phyloP scores from a whole-genome alignment of 2,797 vertebrate genomes.

The Pristis pectinata region DNA sequence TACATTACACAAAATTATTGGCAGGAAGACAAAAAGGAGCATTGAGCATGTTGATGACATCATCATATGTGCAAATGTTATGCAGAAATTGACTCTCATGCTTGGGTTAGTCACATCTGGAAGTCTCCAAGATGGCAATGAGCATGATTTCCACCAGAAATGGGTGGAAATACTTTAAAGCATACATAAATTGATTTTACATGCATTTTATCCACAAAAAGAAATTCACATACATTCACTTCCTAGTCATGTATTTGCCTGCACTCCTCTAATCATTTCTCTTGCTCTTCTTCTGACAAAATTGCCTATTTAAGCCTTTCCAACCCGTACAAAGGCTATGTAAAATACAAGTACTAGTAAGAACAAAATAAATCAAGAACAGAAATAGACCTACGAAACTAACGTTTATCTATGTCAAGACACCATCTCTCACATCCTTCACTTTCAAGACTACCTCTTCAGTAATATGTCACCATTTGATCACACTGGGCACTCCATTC shows the following conservation, averaged over 20 bases:
- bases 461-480: background rate
- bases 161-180: too few relatives aligned
- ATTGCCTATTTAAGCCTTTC: background rate
- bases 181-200: too few relatives aligned
- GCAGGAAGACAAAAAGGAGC: too few relatives aligned
- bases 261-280: background rate
- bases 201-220: too few relatives aligned
- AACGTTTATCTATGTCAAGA: background rate
- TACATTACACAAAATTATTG: too few relatives aligned
- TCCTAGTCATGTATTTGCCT: background rate
- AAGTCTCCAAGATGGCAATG: too few relatives aligned
- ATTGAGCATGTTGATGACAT: too few relatives aligned
- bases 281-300: background rate
- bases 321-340: background rate
- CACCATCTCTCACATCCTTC: background rate
- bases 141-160: too few relatives aligned
- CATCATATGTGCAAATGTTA: too few relatives aligned
- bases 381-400: background rate
- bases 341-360: background rate
- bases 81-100: too few relatives aligned
- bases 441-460: background rate
- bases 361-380: background rate
- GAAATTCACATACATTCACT: too few relatives aligned
- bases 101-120: too few relatives aligned
- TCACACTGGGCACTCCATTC: background rate